These are phyloP conservation scores for Anthophora plumipes DNA, from an alignment of 2,888 invertebrate genomes.

Conservation along the genomic window DNA sequence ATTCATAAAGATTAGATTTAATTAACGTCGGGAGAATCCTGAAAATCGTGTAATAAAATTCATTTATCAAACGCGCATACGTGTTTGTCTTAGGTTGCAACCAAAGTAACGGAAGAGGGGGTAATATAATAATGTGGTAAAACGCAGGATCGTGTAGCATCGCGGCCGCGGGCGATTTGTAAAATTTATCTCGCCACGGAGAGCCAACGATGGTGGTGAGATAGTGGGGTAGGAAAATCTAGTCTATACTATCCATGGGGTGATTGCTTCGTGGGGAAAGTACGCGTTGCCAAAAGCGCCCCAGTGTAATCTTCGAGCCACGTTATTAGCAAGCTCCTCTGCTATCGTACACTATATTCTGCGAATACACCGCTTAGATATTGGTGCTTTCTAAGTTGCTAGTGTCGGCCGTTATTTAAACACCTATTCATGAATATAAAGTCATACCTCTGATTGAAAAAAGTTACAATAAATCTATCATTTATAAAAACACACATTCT, in stretches of 20 bases:
- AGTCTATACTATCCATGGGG: conserved; percentile 56
- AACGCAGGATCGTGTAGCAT: conserved; percentile 53
- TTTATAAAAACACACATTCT: too few relatives aligned
- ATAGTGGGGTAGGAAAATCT: conserved; percentile 55
- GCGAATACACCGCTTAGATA: conserved; percentile 37
- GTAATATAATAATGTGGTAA: conserved; percentile 64
- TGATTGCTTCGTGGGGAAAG: conserved; percentile 66
- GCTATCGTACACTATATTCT: conserved; percentile 46
- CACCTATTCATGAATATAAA: background rate
- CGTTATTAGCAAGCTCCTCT: conserved; percentile 57
- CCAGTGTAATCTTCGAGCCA: conserved; percentile 60
- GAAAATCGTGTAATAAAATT: conserved; percentile 16
- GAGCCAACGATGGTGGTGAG: conserved; percentile 56
- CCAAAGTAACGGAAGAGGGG: background rate
- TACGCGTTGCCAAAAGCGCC: conserved; percentile 65
- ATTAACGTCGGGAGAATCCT: conserved; percentile 14
- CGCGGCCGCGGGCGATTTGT: conserved; percentile 67
- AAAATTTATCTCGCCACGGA: conserved; percentile 66
- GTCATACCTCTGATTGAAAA: background rate
- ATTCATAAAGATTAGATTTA: conserved; percentile 9
- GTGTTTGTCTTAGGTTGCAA: conserved; percentile 25
- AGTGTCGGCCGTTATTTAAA: background rate
- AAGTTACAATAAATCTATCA: too few relatives aligned
- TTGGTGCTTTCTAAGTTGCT: conserved; percentile 3
- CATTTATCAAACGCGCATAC: background rate